A percentile compares a stretch with the other conserved stretches of the same genome.
These are phyloP conservation scores for Epinephelus lanceolatus DNA, from an alignment of 2,113 vertebrate genomes.

Conservation along the genomic window DNA sequence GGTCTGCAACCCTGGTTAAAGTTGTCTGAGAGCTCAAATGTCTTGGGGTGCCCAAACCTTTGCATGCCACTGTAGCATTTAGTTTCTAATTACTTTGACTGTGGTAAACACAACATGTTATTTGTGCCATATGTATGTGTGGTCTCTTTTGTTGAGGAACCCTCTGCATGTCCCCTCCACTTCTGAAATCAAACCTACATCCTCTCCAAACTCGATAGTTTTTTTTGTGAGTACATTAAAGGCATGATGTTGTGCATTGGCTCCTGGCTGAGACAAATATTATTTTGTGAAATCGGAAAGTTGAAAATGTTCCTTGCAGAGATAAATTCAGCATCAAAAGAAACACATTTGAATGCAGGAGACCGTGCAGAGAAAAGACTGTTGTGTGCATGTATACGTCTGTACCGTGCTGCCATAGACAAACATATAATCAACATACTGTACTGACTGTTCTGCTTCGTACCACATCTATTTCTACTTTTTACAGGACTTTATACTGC, in stretches of 20 bases:
- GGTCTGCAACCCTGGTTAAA: too few species aligned
- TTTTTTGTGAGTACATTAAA: background rate
- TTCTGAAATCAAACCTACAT: background rate
- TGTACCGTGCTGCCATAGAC: background rate
- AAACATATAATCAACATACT: constrained; percentile 13
- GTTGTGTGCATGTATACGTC: background rate
- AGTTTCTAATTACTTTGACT: background rate
- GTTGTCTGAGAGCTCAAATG: too few species aligned
- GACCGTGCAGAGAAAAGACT: background rate
- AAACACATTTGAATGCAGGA: background rate
- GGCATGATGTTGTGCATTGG: background rate
- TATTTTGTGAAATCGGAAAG: background rate
- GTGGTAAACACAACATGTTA: background rate
- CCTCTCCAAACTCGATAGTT: background rate
- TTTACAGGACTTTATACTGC: background rate
- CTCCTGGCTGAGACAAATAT: background rate
- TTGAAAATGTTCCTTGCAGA: background rate
- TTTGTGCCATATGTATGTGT: background rate
- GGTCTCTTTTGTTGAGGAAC: background rate
- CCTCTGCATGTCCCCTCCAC: background rate
- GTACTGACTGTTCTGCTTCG: background rate
- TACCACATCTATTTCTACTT: constrained; percentile 1
- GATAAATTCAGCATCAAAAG: background rate
- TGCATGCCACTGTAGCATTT: background rate
- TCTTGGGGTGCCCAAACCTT: too few species aligned